Evolutionary conservation across 1,140 invertebrate genomes (phyloP).

Genomic region (Coptotermes formosanus): DNA sequence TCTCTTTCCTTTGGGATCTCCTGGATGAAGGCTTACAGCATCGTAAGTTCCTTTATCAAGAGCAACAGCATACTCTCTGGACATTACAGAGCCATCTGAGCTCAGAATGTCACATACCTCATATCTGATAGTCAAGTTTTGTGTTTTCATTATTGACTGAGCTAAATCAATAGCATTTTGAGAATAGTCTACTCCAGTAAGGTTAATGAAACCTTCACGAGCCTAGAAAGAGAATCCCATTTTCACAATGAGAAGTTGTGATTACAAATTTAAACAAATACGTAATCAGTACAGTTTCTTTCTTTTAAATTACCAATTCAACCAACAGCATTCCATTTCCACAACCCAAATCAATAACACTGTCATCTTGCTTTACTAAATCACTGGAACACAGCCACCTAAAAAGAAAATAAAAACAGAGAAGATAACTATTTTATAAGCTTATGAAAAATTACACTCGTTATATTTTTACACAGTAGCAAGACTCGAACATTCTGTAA

Average conservation of each 20-base stretch:
- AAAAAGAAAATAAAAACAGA: not conserved
- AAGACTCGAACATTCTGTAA: too few relatives aligned
- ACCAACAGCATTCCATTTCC: slow-evolving; percentile 87
- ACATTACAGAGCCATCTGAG: slow-evolving; percentile 39
- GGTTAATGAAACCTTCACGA: slow-evolving; percentile 67
- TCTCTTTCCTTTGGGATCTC: slow-evolving; percentile 61
- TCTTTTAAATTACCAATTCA: slow-evolving; percentile 57
- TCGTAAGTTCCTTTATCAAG: slow-evolving; percentile 95
- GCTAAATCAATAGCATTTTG: slow-evolving; percentile 74
- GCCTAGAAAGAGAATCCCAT: slow-evolving; percentile 44
- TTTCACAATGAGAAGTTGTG: not conserved
- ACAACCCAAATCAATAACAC: slow-evolving; percentile 74
- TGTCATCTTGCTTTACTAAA: slow-evolving; percentile 45
- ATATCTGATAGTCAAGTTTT: slow-evolving; percentile 46
- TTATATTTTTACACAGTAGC: too few relatives aligned
- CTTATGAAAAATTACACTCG: too few relatives aligned
- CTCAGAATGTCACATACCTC: slow-evolving; percentile 58
- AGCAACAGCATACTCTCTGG: slow-evolving; percentile 58
- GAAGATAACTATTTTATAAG: not conserved
- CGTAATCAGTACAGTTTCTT: not conserved
- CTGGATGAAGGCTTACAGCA: slow-evolving; percentile 79
- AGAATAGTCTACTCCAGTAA: slow-evolving; percentile 85
- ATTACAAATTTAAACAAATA: not conserved
- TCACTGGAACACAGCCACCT: slow-evolving; percentile 45
- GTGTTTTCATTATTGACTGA: slow-evolving; percentile 58